Percentiles rank a stretch among this genome's conserved stretches.
Conservation (phyloP, 2,113 vertebrate species). For the Neotoma lepida region DNA sequence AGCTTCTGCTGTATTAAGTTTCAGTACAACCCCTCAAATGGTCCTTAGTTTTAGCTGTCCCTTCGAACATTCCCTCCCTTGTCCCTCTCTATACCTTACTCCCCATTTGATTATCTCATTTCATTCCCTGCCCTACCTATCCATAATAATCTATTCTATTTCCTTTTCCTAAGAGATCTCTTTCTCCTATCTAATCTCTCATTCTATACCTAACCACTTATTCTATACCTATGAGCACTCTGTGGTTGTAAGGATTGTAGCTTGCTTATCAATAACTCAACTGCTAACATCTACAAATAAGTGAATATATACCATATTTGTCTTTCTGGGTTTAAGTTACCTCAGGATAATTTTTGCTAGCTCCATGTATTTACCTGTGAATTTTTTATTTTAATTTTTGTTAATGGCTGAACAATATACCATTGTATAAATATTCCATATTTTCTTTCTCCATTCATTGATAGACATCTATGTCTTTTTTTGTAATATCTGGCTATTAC, state of each 20-base stretch:
- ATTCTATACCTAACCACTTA: not conserved
- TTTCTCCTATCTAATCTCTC: not conserved
- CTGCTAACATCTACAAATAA: not conserved
- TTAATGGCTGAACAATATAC: not conserved
- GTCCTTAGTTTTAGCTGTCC: not conserved
- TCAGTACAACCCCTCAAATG: not conserved
- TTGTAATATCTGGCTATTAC: not conserved
- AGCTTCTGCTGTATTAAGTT: not conserved
- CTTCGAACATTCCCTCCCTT: too few relatives aligned
- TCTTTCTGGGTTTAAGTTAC: not conserved
- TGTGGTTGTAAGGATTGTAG: not conserved
- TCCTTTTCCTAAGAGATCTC: not conserved
- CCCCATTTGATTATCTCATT: not conserved
- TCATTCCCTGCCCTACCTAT: not conserved
- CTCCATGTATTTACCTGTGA: not conserved
- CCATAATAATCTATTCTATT: not conserved
- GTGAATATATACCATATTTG: not conserved
- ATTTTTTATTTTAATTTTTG: not conserved
- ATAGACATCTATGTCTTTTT: not conserved
- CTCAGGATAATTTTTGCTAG: not conserved
- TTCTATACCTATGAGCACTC: not conserved
- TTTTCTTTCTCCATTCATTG: not conserved
- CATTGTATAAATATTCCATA: not conserved
- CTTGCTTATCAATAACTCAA: not conserved
- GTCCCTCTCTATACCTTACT: not conserved